Evolutionary conservation across 2,797 vertebrate species (phyloP).

Genomic region (Spinus olivaceus): DNA sequence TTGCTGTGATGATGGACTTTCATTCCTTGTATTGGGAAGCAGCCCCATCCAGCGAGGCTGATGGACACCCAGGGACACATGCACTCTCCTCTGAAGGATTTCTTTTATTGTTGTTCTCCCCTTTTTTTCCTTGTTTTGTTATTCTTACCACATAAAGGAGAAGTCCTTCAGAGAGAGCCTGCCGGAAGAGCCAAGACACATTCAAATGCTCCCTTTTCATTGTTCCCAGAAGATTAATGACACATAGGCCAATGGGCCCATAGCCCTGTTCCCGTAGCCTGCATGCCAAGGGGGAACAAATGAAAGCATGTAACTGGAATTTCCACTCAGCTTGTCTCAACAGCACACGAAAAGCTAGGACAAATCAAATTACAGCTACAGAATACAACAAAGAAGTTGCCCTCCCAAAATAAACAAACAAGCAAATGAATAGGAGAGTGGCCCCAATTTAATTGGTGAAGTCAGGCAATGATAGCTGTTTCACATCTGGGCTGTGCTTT

Average conservation of each 20-base stretch:
- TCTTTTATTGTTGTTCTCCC: not conserved
- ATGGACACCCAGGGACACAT: not conserved
- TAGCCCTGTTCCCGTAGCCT: slow-evolving; percentile 45
- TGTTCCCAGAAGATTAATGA: slow-evolving; percentile 63
- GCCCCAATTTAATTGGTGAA: not conserved
- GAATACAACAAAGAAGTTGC: slow-evolving; percentile 15
- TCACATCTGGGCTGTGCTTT: not conserved
- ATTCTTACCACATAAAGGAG: slow-evolving; percentile 21
- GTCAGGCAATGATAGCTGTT: not conserved
- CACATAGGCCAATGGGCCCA: not conserved
- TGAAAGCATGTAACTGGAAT: slow-evolving; percentile 60
- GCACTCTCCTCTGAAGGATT: not conserved
- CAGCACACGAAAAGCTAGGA: slow-evolving; percentile 15
- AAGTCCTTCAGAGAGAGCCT: slow-evolving; percentile 46
- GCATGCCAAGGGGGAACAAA: slow-evolving; percentile 49
- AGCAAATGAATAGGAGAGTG: slow-evolving; percentile 6
- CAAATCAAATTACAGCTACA: slow-evolving; percentile 33
- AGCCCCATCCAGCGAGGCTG: not conserved
- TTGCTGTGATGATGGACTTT: not conserved
- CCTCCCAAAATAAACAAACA: slow-evolving; percentile 27
- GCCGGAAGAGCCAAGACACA: slow-evolving; percentile 46
- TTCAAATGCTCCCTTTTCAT: slow-evolving; percentile 57
- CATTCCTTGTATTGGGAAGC: not conserved
- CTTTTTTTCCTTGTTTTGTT: not conserved
- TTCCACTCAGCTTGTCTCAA: slow-evolving; percentile 62